Evolutionary conservation across 2,888 invertebrate species (phyloP), one percentile per base, ranked within the genome.

Genomic region (Drosophila neonasuta): DNA sequence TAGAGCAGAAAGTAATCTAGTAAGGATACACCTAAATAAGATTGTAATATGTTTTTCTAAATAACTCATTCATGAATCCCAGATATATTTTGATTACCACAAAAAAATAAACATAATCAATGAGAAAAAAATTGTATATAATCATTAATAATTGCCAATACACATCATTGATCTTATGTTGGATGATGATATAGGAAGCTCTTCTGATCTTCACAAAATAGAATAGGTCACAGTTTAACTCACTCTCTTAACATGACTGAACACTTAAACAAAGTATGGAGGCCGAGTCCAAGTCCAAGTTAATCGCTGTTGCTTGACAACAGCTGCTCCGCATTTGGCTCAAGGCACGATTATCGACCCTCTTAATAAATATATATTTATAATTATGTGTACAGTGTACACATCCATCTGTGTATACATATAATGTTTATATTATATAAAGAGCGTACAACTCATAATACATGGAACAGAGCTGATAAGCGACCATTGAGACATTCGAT

Each of bases 231-330:
- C 10, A 58, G 24, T 13, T 62, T 34, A 73, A 66, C 70, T 73
- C 59, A 20, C 30, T 61, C 39, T 9, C 39, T 10, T 7, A 15
- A 15, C 29, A 13, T 3, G 30, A 46, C 44, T 36, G 56, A 54
- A 7, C 49, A 58, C 49, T 54, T 68, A 74, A 74, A 6, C 6
- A 74, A 67, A 62, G 46, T 70, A 34, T 45, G 36, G 46, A 59
- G 50, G 49, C 51, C 46, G 54, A 51, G 60, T 73, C 71, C 74
- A 74, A 74, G 71, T 74, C 74, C 71, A 74, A 45, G 45, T 45
- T 34, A 34, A 34, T 15, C 45, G 15, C 30, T 20, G 2, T 15
- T 50, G 61, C 68, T 68, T 77, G 74, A 66, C 76, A 65, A 74
- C 74, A 51, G 34, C 59, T 61, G 63, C 55, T 61, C 34, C 44